Base-by-base conservation (phyloP, 1,140 invertebrate genomes). In the Epicauta chinensis region DNA sequence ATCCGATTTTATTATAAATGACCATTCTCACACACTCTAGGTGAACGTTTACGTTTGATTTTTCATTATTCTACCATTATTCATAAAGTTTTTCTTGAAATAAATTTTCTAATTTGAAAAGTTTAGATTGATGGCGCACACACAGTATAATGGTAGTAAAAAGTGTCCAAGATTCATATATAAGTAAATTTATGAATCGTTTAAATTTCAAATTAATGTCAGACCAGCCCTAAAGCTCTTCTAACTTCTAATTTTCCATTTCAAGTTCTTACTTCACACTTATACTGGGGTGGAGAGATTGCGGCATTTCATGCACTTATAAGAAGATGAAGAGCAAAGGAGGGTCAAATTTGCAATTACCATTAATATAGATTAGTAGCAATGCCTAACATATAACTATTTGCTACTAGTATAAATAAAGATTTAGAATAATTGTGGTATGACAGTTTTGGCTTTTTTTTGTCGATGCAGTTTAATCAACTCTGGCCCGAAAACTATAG, bases 131-230 rank as follows among this genome's bases (percentile, higher is more conserved):
- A n/a, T n/a, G n/a, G n/a, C n/a, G n/a, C n/a, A n/a, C n/a, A n/a
- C n/a, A n/a, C n/a, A n/a, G n/a, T n/a, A n/a, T n/a, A n/a, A n/a
- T n/a, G n/a, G 23, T 23, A 23, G 17, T 23, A 7, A 23, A 23
- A 23, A 23, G 23, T 23, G 23, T 23, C 23, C 23, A 62, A 64
- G 64, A 64, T 66, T 63, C 62, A 62, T 65, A 64, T n/a, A n/a
- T 56, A 59, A 59, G 56, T 55, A 62, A 56, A 66, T 66, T 66
- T 66, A 66, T 37, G 59, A 50, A 60, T 45, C 56, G 62, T 64
- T 65, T 66, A 64, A 66, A 66, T 66, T 66, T 66, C 62, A 62
- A 64, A 66, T 66, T 66, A 66, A 58, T 59, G 64, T 66, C 64
- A 62, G 57, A 51, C 48, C 59, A 51, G 23, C 23, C 53, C 46